A percentile compares a stretch with the other conserved stretches of the same genome.
Evolutionary conservation across 1,140 invertebrate genomes (phyloP).

Genomic region (Portunus trituberculatus): DNA sequence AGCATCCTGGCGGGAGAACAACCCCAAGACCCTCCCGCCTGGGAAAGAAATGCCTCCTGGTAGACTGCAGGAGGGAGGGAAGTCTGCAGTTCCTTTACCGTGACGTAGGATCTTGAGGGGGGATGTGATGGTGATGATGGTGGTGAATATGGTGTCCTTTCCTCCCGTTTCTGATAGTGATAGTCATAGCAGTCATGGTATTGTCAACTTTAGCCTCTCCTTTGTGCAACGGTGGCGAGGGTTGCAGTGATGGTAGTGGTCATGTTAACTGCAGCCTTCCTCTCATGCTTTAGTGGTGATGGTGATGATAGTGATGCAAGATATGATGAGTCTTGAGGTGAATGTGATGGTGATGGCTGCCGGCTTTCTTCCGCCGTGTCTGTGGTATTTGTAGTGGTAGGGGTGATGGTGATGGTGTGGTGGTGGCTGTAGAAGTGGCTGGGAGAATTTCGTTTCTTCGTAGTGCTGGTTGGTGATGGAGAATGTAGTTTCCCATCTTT

Average conservation of each 20-base stretch:
- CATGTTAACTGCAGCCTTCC: too few relatives aligned
- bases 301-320: not conserved
- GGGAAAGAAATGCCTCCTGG: not conserved
- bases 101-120: too few relatives aligned
- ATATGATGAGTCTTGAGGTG: not conserved
- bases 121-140: not conserved
- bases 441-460: not conserved
- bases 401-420: slow-evolving; percentile 28
- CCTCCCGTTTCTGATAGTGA: too few relatives aligned
- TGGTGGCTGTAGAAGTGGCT: not conserved
- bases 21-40: not conserved
- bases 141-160: too few relatives aligned
- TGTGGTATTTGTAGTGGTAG: too few relatives aligned
- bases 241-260: not conserved
- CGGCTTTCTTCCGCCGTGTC: too few relatives aligned
- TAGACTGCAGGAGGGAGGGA: not conserved
- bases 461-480: not conserved
- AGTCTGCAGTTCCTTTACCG: not conserved
- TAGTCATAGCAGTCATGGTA: too few relatives aligned
- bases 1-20: not conserved
- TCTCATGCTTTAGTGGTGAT: too few relatives aligned
- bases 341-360: too few relatives aligned
- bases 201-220: too few relatives aligned
- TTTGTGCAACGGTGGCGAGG: not conserved
- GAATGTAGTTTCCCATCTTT: not conserved